Evolutionary conservation across 2,888 invertebrate species (phyloP).

Genomic region (Sclerodermus sp.): DNA sequence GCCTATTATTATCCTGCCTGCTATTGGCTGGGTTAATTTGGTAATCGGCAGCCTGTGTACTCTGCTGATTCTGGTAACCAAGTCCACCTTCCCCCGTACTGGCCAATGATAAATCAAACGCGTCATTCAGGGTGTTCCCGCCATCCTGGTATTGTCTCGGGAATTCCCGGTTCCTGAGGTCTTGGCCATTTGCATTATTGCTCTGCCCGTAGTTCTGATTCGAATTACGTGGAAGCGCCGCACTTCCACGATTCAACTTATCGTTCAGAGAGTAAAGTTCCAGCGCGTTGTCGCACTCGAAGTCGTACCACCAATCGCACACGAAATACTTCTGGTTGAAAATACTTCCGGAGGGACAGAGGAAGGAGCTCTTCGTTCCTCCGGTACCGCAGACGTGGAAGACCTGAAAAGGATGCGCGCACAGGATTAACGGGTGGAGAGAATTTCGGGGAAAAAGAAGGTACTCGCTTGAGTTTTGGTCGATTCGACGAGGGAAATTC

Average conservation of each 20-base stretch:
- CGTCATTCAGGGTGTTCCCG: constrained; percentile 9
- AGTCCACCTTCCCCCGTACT: constrained; percentile 27
- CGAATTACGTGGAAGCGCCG: too few relatives aligned
- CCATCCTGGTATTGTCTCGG: not conserved
- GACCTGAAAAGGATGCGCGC: constrained; percentile 45
- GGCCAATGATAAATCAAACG: constrained; percentile 32
- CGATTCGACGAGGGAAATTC: too few relatives aligned
- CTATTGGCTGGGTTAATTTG: constrained; percentile 5
- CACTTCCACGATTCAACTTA: not conserved
- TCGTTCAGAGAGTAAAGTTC: constrained; percentile 35
- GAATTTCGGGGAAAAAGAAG: too few relatives aligned
- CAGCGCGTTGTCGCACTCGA: constrained; percentile 53
- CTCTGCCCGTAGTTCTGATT: not conserved
- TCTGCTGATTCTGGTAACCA: not conserved
- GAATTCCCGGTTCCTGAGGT: not conserved
- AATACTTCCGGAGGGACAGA: constrained; percentile 62
- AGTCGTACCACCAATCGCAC: constrained; percentile 64
- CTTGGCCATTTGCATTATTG: not conserved
- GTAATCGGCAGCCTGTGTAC: not conserved
- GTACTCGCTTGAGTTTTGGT: too few relatives aligned
- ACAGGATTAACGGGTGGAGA: too few relatives aligned
- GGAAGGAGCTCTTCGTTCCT: constrained; percentile 59
- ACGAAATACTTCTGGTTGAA: constrained; percentile 62
- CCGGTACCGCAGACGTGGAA: constrained; percentile 60
- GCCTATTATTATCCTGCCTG: not conserved